Evolutionary conservation across 92 coral and sea anemone genomes (phyloP), one percentile per base, ranked within the genome.

Genomic region (Ricordea florida): DNA sequence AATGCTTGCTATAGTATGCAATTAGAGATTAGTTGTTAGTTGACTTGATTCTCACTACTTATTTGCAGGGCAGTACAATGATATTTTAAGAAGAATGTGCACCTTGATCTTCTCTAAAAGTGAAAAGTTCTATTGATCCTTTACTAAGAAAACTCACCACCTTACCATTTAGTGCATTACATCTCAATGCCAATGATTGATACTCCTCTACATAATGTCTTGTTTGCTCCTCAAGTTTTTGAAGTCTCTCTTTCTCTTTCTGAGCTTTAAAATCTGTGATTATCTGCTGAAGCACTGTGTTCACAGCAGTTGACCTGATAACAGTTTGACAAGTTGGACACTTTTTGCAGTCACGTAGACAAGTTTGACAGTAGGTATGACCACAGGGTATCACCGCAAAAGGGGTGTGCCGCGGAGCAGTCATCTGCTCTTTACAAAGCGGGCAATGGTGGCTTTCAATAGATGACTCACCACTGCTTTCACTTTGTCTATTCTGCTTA

Each of bases 181-280:
- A 92, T 50, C 99, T 83, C 52, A 96, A 26, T 23, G 87, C 66
- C 24, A 96, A 76, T 20, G 97, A 89, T 76, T 96, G 99, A 57
- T 92, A 96, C 40, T 96, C 99, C 6, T 92, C 97, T 35, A 96
- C 89, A 83, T 92, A 96, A 72, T 96, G 93, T 50, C 99, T 96
- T 22, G 99, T 96, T 57, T 92, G 91, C 63, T 92, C 88, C 51
- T 96, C 99, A 51, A 96, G 78, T 63, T 96, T 85, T 69, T 85
- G 89, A 16, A 96, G 78, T 76, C 99, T 89, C 28, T 92, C 97
- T 62, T 74, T 79, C 72, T 96, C 99, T 38, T 92, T 90, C 44
- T 92, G 90, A 15, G 83, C 81, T 37, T 58, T 69, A 59, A 92
- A 92, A 46, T 89, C 96, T 69, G 83, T 71, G 31, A 96, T 96